Base-by-base conservation (phyloP, 2,888 invertebrate genomes). In the Subacronicta megacephala region DNA sequence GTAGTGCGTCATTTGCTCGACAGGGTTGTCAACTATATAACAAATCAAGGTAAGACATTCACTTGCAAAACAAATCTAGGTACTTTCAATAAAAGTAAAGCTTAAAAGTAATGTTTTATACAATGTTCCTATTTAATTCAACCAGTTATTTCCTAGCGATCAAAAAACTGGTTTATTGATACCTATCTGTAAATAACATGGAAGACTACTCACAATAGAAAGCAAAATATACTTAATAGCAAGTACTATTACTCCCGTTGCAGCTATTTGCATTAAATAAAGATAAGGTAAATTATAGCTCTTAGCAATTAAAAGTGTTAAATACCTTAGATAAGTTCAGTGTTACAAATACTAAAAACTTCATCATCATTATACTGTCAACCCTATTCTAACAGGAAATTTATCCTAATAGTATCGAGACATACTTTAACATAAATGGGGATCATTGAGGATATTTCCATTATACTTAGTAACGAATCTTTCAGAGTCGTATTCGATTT, bases 1-100 rank as follows among this genome's bases (percentile, higher is more conserved):
- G 69, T 44, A 54, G 62, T 82, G 69, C 75, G 77, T 81, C 82
- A 84, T 65, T 64, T 20, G 29, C 42, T 44, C 29, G 7, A 15
- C 54, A 74, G 62, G 70, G 63, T 18, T 64, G 63, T 43, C 38
- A 36, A 38, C 6, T 7, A 18, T 7, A 7, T 26, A 23, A 9
- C 5, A 44, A 47, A 15, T 10, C 26, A 10, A 31, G 31, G 41
- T 5, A 29, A 46, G 2, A 5, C 40, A 41, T 62, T 60, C 29
- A 37, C 20, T 33, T 31, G 9, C 7, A 29, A 29, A 12, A n/a
- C n/a, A n/a, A n/a, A n/a, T n/a, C n/a, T n/a, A n/a, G n/a, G n/a
- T n/a, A n/a, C n/a, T n/a, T n/a, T n/a, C n/a, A n/a, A n/a, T n/a
- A n/a, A n/a, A n/a, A n/a, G n/a, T n/a, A n/a, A n/a, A n/a, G n/a